These are phyloP conservation scores for Flexamia atlantica DNA, from an alignment of 2,888 invertebrate genomes.

Conservation along the genomic window DNA sequence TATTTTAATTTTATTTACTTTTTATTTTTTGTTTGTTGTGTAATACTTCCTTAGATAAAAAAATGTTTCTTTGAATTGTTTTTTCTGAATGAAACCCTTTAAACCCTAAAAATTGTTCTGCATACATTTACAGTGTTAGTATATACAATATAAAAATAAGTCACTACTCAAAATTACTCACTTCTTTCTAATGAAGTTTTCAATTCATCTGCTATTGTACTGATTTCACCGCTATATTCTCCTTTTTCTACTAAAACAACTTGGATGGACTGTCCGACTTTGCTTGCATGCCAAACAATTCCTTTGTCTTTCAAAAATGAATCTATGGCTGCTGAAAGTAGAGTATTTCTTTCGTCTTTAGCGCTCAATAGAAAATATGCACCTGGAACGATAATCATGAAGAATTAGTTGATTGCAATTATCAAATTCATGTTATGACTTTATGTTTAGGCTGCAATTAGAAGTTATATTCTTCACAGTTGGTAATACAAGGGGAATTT, in stretches of 20 bases:
- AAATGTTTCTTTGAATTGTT: no score
- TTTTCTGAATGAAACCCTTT: no score
- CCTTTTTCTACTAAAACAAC: slow-evolving; percentile 65
- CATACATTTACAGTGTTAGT: no score
- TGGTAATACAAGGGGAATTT: no score
- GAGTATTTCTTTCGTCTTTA: not conserved
- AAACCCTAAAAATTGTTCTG: no score
- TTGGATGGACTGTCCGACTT: slow-evolving; percentile 63
- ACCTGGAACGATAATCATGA: slow-evolving; percentile 61
- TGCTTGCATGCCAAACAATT: slow-evolving; percentile 64
- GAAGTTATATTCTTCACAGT: no score
- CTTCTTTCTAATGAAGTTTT: not conserved
- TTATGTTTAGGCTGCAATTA: no score
- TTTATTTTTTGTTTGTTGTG: no score
- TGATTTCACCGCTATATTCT: slow-evolving; percentile 60
- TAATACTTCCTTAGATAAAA: no score
- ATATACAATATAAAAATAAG: no score
- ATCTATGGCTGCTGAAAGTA: not conserved
- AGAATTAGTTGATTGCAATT: not conserved
- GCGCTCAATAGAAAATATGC: slow-evolving; percentile 63
- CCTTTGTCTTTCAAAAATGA: slow-evolving; percentile 23
- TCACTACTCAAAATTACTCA: slow-evolving; percentile 3
- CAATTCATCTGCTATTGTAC: not conserved
- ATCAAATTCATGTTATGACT: no score
- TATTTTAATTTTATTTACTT: no score